These are phyloP conservation scores for Heliconius aoede DNA, from an alignment of 2,888 invertebrate genomes.

Conservation along the genomic window DNA sequence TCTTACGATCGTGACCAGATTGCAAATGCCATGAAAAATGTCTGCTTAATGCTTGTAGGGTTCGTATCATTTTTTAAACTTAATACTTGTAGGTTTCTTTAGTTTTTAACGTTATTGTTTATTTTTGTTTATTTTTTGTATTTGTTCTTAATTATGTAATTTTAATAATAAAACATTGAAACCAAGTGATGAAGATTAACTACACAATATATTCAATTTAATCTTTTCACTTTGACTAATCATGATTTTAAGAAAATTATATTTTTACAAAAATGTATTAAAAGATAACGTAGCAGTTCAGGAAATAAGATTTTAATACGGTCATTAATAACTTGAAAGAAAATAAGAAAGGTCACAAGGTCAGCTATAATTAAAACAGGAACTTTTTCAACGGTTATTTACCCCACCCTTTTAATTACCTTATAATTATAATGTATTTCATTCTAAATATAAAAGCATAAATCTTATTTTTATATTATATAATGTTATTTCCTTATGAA, in stretches of 20 bases:
- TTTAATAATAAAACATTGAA: too few relatives aligned
- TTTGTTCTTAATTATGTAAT: too few relatives aligned
- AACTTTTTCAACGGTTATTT: not conserved
- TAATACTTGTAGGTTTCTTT: not conserved
- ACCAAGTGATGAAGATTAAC: too few relatives aligned
- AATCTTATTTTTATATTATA: not conserved
- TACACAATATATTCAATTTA: too few relatives aligned
- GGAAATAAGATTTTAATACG: not conserved
- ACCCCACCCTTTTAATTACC: not conserved
- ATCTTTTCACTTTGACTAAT: too few relatives aligned
- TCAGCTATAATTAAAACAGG: not conserved
- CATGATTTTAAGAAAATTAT: too few relatives aligned
- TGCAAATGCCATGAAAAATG: constrained; percentile 3
- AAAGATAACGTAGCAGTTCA: too few relatives aligned
- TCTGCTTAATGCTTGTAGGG: not conserved
- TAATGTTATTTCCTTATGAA: too few relatives aligned
- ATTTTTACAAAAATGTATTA: too few relatives aligned
- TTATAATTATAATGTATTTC: not conserved
- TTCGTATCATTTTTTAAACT: not conserved
- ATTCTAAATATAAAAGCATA: not conserved
- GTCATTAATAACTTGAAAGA: not conserved
- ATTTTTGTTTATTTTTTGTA: too few relatives aligned
- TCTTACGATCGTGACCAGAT: constrained; percentile 3
- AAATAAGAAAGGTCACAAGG: constrained; percentile 8
- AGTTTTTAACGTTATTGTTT: too few relatives aligned